Evolutionary conservation across 2,888 invertebrate species (phyloP), one percentile per base, ranked within the genome.

Genomic region (Papilio elwesi): DNA sequence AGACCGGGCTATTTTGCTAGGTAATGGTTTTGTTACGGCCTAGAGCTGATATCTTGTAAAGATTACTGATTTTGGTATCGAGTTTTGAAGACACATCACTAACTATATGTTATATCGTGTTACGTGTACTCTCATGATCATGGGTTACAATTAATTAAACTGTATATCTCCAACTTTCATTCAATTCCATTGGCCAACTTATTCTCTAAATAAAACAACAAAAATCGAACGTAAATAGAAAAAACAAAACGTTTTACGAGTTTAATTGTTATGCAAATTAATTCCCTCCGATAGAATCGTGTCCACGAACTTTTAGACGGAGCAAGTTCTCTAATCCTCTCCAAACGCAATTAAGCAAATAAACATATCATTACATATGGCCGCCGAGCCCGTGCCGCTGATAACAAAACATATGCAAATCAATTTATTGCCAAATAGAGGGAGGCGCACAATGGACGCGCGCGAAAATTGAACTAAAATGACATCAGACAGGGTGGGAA

Each of bases 321-420:
- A 72, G 57, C 26, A 26, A n/a, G 26, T 59, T 68, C 76, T 76
- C 74, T 77, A 78, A 79, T 78, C 79, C 77, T 83, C 85, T 85
- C 83, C 87, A 85, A 88, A 90, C 82, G 86, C 86, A 90, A 90
- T 90, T 89, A 85, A 86, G 84, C 90, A 87, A 89, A 90, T 90
- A 89, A 90, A 90, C 90, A 79, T 78, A 76, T 85, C 81, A 87
- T 89, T 85, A 83, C 86, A 86, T 85, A 85, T 83, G 84, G 83
- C 79, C 79, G 81, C 80, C 83, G 26, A 26, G 83, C 83, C 82
- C 73, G 65, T n/a, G 5, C 84, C 78, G 75, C 76, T 75, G 71
- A 76, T 80, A 68, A 84, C 84, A 83, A 89, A 89, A 83, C 85
- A 83, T 89, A 91, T 91, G 90, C 87, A 91, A 90, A 91, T 90